Evolutionary conservation across 2,113 vertebrate genomes (phyloP), one percentile per base, ranked within the genome.

Genomic region (Oreochromis spilurus): DNA sequence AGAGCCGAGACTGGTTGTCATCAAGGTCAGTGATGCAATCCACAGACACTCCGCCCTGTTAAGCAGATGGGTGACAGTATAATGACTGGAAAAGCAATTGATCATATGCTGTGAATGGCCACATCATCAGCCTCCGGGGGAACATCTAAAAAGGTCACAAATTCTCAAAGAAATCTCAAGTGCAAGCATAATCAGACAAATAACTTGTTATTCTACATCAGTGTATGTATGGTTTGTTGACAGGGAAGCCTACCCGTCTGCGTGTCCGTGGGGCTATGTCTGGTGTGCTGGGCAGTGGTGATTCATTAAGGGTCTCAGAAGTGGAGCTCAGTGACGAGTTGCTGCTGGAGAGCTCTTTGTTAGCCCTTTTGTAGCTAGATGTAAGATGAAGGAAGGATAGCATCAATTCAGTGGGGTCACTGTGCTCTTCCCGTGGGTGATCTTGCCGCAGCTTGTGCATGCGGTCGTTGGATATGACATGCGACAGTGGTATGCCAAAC

Each of bases 1-100:
- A 94, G 52, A 99, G 95, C 90, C 97, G 97, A 85, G 98, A 99
- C 85, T 99, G 98, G 96, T 97, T 98, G 95, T 99, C 98, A 89
- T 99, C 98, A 88, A 99, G 97, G 94, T 99, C 98, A 10, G 99
- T 99, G 95, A 99, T 99, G 85, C 98, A 99, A 95, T 99, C 99
- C 96, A 99, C 99, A 82, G 99, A 99, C 97, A 99, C 98, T 0
- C 98, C 99, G 0, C 99, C 99, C 99, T 99, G 96, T 3, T 90
- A 77, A 58, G 93, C 67, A 91, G 60, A 93, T 29, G 50, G 79
- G 84, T 54, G 82, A 92, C 83, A 78, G 19, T 19, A 8, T 9
- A 79, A 62, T 48, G 34, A 87, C 6, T 36, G 34, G 48, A 67
- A 65, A 65, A 62, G 17, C 43, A 26, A 54, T 6, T 48, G 9